These are phyloP conservation scores for Philonicus albiceps DNA, from an alignment of 2,888 invertebrate species.

Conservation along the genomic window DNA sequence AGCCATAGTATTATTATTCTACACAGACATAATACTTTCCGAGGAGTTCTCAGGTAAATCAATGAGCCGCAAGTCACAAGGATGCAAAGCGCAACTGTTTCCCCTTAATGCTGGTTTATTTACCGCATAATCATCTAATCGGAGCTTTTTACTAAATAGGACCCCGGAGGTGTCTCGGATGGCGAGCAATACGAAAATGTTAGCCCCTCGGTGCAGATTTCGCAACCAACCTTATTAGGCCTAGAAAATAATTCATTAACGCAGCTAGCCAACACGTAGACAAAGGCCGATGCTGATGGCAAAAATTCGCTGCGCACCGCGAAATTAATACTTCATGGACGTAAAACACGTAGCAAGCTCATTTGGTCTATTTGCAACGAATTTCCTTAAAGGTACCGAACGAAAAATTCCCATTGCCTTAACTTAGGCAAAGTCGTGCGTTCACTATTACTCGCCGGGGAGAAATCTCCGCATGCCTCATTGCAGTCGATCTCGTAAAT, in stretches of 20 bases:
- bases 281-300: neutral
- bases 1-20: neutral
- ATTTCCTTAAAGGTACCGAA: slow-evolving; percentile 29
- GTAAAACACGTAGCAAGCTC: slow-evolving; percentile 25
- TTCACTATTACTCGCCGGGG: slow-evolving; percentile 27
- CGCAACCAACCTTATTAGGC: neutral
- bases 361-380: slow-evolving; percentile 19
- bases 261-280: neutral
- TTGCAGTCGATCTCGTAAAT: slow-evolving; percentile 38
- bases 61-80: neutral
- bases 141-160: neutral
- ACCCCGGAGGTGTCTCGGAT: neutral
- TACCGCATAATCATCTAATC: neutral
- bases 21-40: neutral
- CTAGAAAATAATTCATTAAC: neutral
- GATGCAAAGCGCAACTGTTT: neutral
- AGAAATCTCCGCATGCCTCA: slow-evolving; percentile 24
- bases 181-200: neutral
- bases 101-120: neutral
- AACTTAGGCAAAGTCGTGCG: slow-evolving; percentile 30
- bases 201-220: neutral
- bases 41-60: neutral
- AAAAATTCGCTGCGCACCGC: slow-evolving; percentile 10
- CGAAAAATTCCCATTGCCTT: slow-evolving; percentile 39
- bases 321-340: slow-evolving; percentile 31